Percentiles rank a stretch among this genome's conserved stretches.
phyloP scores from a whole-genome alignment of 2,888 invertebrate species.

The Pseudococcus longispinus region DNA sequence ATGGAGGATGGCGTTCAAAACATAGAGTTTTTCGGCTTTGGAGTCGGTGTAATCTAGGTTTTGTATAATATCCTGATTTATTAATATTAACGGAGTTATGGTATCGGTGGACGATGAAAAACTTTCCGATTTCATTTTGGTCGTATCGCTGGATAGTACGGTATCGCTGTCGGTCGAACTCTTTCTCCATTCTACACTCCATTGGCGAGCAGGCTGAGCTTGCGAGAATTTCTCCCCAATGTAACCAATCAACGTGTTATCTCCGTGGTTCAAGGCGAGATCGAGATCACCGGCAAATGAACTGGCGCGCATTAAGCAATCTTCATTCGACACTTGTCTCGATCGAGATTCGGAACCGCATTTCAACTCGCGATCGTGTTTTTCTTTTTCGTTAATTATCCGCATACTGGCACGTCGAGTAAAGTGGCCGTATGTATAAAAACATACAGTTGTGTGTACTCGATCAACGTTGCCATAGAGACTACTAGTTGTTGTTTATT shows the following conservation, averaged over 20 bases:
- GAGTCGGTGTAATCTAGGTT: background rate
- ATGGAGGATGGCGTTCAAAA: background rate
- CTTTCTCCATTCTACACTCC: background rate
- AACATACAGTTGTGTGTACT: background rate
- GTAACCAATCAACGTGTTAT: background rate
- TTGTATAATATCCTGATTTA: background rate
- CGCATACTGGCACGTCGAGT: background rate
- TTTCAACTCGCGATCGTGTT: background rate
- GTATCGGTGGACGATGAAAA: slow-evolving; percentile 21
- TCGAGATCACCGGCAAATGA: background rate
- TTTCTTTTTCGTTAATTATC: background rate
- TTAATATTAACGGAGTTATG: background rate
- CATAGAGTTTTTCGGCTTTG: background rate
- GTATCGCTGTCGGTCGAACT: slow-evolving; percentile 5
- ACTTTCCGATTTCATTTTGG: background rate
- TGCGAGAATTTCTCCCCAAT: slow-evolving; percentile 1
- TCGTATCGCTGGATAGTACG: background rate
- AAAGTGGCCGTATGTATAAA: background rate
- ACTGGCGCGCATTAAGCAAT: background rate
- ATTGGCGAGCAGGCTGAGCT: background rate
- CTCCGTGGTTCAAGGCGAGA: background rate
- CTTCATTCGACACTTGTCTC: background rate
- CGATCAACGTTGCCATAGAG: background rate
- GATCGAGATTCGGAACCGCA: background rate
- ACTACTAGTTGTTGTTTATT: background rate